Percentiles rank a stretch among this genome's conserved stretches.
Conservation (phyloP, 2,888 invertebrate genomes). For the Coecobrya sp. region DNA sequence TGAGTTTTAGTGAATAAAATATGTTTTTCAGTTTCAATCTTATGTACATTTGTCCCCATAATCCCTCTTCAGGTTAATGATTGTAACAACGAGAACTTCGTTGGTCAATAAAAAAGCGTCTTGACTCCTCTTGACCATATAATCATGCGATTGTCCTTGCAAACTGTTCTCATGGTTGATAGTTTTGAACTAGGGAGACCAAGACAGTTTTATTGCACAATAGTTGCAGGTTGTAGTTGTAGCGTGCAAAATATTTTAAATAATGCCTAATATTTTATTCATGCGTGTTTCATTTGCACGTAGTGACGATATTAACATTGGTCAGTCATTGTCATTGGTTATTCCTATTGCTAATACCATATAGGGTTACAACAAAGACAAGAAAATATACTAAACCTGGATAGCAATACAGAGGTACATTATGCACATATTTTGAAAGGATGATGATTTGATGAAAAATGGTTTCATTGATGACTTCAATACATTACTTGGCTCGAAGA, state of each 20-base stretch:
- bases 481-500: too few species aligned
- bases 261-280: constrained; percentile 3
- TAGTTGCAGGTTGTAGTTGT: not conserved
- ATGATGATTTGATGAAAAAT: too few species aligned
- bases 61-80: not conserved
- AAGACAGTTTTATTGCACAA: not conserved
- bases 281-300: constrained; percentile 24
- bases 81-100: not conserved
- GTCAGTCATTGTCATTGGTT: too few species aligned
- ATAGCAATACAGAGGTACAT: too few species aligned
- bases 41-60: not conserved
- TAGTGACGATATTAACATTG: not conserved
- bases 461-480: too few species aligned
- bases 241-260: constrained; percentile 12
- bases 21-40: too few species aligned
- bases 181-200: not conserved
- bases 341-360: too few species aligned
- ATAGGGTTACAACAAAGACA: too few species aligned
- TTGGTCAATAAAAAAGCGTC: not conserved
- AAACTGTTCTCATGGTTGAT: constrained; percentile 3
- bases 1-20: too few species aligned
- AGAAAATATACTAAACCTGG: too few species aligned
- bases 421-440: too few species aligned
- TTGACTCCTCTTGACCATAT: not conserved
- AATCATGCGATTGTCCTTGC: constrained; percentile 17